Evolutionary conservation across 2,888 invertebrate genomes (phyloP), one percentile per base, ranked within the genome.

Genomic region (Glaucopsyche alexis): DNA sequence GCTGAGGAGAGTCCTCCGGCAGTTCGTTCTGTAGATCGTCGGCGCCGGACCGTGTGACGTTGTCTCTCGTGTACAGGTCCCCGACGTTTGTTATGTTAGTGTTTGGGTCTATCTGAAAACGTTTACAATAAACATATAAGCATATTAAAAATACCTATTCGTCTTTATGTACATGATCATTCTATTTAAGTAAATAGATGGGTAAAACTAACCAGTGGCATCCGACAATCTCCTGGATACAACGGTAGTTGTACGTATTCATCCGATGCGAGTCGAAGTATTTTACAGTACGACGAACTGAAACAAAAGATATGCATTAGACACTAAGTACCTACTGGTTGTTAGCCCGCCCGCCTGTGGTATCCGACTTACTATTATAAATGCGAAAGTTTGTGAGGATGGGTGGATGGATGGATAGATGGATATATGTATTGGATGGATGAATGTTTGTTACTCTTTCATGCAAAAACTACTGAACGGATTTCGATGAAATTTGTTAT

Each of bases 201-300:
- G 60, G n/a, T n/a, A n/a, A n/a, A n/a, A 72, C 64, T 74, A 78
- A 94, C 94, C 80, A 93, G 88, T 71, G 95, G 95, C 76, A 96
- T 88, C 83, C 95, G 94, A 82, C 98, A 98, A 79, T 97, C 95
- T 4, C 97, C 97, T 0, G 96, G 94, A 80, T 95, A 95, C 2
- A 98, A 93, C 1, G 96, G 95, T 76, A 98, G 86, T 72, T 95
- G 95, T 1, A 96, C 94, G 0, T 97, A 94, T 73, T 94, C 94
- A 8, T 96, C 97, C 0, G 97, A 96, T 77, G 96, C 94, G 45
- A 98, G 87, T 72, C 95, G 94, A 47, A 97, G 89, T 72, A 95
- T 96, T 78, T 95, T 96, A 84, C 98, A 98, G 74, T 97, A 94
- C 0, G 98, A 97, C 74, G 96, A 95, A 76, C 96, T 96, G 88